These are phyloP conservation scores for Coreoperca whiteheadi DNA, from an alignment of 2,113 vertebrate species.

Conservation along the genomic window DNA sequence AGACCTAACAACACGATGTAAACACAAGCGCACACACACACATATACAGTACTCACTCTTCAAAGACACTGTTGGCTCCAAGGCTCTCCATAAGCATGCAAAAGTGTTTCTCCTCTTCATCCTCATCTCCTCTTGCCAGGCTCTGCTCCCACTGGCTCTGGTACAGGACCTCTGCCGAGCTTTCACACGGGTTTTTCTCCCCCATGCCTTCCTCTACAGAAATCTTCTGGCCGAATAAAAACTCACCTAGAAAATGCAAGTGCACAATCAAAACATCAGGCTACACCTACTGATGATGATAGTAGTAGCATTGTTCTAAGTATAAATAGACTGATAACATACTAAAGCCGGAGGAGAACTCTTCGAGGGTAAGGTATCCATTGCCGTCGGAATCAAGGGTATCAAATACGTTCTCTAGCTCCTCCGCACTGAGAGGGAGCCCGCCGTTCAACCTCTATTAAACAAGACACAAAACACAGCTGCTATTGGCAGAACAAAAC, in stretches of 20 bases:
- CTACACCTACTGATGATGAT: neutral
- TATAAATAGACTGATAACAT: conserved; percentile 66
- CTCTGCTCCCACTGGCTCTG: conserved; percentile 77
- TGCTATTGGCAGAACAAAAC: conserved; percentile 25
- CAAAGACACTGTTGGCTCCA: conserved; percentile 88
- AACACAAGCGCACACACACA: neutral
- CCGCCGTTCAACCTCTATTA: conserved; percentile 82
- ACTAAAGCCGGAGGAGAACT: conserved; percentile 94
- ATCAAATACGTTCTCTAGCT: conserved; percentile 93
- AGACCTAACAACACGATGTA: neutral
- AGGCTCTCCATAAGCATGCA: conserved; percentile 89
- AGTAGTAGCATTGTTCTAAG: neutral
- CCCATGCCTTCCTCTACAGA: conserved; percentile 49
- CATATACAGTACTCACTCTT: conserved; percentile 87
- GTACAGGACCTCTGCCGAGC: conserved; percentile 78
- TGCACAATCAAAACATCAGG: neutral
- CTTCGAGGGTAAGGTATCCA: conserved; percentile 90
- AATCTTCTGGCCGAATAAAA: conserved; percentile 83
- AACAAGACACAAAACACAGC: conserved; percentile 64
- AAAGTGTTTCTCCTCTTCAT: conserved; percentile 90
- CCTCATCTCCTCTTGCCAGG: conserved; percentile 56
- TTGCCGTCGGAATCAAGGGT: conserved; percentile 91
- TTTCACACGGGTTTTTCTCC: conserved; percentile 35
- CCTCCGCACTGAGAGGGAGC: conserved; percentile 89
- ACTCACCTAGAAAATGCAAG: conserved; percentile 82